phyloP scores from a whole-genome alignment of 2,888 invertebrate genomes.

The Acheta domesticus region DNA sequence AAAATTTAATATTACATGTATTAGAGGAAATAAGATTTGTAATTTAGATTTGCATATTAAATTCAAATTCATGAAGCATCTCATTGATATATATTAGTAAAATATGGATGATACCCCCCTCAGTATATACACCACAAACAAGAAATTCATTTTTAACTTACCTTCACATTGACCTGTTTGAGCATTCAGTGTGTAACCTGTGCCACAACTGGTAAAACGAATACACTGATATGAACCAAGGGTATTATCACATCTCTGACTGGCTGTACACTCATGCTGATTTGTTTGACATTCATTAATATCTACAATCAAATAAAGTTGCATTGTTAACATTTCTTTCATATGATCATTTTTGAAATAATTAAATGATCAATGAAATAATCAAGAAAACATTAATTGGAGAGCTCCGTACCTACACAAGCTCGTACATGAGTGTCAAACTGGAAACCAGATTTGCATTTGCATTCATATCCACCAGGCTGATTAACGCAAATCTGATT shows the following conservation, averaged over 20 bases:
- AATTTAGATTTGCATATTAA: no score
- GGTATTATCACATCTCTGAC: constrained; percentile 86
- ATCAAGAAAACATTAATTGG: no score
- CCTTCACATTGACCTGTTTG: constrained; percentile 83
- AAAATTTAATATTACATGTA: no score
- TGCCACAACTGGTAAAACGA: constrained; percentile 84
- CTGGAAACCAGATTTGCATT: constrained; percentile 61
- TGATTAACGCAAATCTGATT: constrained; percentile 68
- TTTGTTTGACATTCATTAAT: constrained; percentile 80
- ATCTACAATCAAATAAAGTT: constrained; percentile 51
- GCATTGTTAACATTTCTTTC: neutral
- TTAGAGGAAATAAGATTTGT: no score
- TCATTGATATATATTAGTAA: no score
- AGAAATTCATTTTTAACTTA: constrained; percentile 43
- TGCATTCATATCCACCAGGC: constrained; percentile 63
- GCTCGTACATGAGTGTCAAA: constrained; percentile 59
- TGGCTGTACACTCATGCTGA: constrained; percentile 64
- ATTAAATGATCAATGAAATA: constrained; percentile 11
- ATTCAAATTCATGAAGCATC: no score
- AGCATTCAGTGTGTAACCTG: constrained; percentile 92
- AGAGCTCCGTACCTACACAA: constrained; percentile 55
- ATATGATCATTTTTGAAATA: constrained; percentile 3
- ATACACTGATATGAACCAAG: constrained; percentile 85
- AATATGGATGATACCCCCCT: no score
- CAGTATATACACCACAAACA: no score